Evolutionary conservation across 2,113 vertebrate genomes (phyloP).

Genomic region (Pimephales promelas): DNA sequence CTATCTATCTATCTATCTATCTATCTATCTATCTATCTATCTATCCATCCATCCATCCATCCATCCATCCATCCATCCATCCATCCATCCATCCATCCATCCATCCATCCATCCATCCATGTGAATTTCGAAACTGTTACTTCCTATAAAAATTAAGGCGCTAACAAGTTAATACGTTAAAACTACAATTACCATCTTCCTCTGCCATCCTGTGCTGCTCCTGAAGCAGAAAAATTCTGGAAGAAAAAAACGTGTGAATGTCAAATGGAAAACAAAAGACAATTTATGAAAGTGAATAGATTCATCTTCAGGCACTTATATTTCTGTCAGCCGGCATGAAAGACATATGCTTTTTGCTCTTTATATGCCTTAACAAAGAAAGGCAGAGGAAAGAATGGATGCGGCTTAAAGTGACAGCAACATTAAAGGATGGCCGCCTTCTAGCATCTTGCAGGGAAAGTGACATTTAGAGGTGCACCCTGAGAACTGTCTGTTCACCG

Average conservation of each 20-base stretch:
- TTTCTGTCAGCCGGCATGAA: slow-evolving; percentile 43
- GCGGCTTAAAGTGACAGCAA: slow-evolving; percentile 54
- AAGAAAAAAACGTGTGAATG: not conserved
- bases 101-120: not conserved
- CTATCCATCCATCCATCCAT: too few species aligned
- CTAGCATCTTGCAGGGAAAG: slow-evolving; percentile 47
- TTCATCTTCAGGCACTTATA: slow-evolving; percentile 15
- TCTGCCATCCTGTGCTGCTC: not conserved
- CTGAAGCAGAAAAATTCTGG: not conserved
- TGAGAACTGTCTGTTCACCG: slow-evolving; percentile 34
- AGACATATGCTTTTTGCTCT: slow-evolving; percentile 31
- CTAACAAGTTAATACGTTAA: not conserved
- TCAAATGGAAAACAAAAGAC: slow-evolving; percentile 4
- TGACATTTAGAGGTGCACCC: slow-evolving; percentile 48
- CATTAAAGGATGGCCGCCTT: slow-evolving; percentile 53
- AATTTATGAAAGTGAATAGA: not conserved
- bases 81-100: not conserved
- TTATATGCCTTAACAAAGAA: slow-evolving; percentile 44
- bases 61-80: too few species aligned
- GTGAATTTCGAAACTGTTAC: too few species aligned
- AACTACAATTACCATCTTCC: not conserved
- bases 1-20: too few species aligned
- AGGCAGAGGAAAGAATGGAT: slow-evolving; percentile 37
- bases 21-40: too few species aligned
- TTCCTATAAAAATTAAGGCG: too few species aligned